Conservation (phyloP, 2,888 invertebrate species). For the Temnothorax rugatulus region DNA sequence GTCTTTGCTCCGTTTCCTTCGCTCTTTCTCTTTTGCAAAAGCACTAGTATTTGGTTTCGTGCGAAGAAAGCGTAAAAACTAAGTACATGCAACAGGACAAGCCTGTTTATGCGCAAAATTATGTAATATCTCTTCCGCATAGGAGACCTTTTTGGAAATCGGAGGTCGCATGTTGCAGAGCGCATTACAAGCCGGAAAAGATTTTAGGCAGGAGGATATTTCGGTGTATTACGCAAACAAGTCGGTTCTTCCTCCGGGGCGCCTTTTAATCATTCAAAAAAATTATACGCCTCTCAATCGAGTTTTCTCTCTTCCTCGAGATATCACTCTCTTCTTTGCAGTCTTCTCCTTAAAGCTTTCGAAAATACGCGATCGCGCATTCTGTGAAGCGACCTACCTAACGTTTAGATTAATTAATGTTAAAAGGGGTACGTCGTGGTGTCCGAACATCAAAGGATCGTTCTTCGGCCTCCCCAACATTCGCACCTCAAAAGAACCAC, state of each 20-base stretch:
- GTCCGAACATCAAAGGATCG: neutral
- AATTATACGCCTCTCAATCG: neutral
- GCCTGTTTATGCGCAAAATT: conserved; percentile 14
- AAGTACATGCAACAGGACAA: conserved; percentile 11
- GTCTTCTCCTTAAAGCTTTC: neutral
- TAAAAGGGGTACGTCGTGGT: neutral
- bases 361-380: neutral
- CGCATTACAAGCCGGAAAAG: neutral
- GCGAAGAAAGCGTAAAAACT: conserved; percentile 44
- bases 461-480: neutral
- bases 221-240: neutral
- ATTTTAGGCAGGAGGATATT: neutral
- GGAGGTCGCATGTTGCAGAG: conserved; percentile 8
- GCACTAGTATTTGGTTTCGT: conserved; percentile 42
- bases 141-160: neutral
- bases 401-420: conserved; percentile 10
- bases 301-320: neutral
- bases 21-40: neutral
- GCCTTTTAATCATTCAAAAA: neutral
- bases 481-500: neutral
- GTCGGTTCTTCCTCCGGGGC: neutral
- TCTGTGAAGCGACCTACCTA: neutral
- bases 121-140: neutral
- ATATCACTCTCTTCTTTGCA: neutral
- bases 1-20: neutral